Percentiles rank a stretch among this genome's conserved stretches.
Evolutionary conservation across 2,797 vertebrate species (phyloP).

Genomic region (Vespertilio murinus): DNA sequence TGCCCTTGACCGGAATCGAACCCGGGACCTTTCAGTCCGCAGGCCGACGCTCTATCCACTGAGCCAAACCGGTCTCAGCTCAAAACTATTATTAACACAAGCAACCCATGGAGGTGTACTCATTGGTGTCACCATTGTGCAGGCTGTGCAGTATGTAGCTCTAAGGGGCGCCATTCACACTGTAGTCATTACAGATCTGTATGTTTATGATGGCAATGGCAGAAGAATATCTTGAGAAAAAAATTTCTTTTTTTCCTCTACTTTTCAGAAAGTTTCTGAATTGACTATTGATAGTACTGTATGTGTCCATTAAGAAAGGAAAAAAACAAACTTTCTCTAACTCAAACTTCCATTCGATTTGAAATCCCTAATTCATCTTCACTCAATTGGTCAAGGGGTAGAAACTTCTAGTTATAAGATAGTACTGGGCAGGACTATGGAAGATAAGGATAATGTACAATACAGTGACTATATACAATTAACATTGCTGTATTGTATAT

Average conservation of each 20-base stretch:
- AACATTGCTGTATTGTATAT: background rate
- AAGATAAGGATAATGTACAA: background rate
- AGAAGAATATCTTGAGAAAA: background rate
- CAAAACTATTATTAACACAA: background rate
- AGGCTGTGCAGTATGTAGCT: fast-evolving
- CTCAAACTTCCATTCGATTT: background rate
- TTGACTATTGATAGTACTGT: background rate
- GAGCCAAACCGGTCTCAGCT: too few relatives aligned
- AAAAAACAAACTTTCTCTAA: background rate
- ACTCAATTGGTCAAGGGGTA: background rate
- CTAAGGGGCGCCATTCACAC: background rate
- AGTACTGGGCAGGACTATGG: background rate
- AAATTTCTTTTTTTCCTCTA: background rate
- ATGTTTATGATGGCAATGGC: background rate
- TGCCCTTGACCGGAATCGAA: too few relatives aligned
- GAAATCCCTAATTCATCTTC: background rate
- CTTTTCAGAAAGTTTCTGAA: background rate
- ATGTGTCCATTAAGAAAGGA: background rate
- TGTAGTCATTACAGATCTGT: background rate
- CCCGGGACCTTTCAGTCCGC: too few relatives aligned
- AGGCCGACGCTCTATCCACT: too few relatives aligned
- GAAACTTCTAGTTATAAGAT: background rate
- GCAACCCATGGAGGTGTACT: background rate
- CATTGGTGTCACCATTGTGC: too few relatives aligned
- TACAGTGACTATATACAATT: background rate